These are phyloP conservation scores for Ectemnius cavifrons DNA, from an alignment of 2,888 invertebrate species.

Conservation along the genomic window DNA sequence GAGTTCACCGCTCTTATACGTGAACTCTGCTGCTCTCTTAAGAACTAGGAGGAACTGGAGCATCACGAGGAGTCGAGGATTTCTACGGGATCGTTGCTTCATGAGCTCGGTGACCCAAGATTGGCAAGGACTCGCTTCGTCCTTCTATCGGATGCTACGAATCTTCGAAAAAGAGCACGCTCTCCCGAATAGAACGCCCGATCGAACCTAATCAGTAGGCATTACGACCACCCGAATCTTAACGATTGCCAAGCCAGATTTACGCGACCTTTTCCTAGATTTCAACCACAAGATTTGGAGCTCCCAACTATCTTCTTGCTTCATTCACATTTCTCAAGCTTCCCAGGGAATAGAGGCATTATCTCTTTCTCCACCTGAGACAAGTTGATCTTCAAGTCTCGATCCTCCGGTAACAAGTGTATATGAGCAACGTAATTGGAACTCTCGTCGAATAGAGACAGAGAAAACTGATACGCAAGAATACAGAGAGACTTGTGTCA, in stretches of 20 bases:
- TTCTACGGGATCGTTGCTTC: constrained; percentile 60
- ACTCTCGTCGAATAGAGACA: not conserved
- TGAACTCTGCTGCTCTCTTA: not conserved
- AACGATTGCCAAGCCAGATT: constrained; percentile 54
- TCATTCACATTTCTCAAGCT: no score
- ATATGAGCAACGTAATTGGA: not conserved
- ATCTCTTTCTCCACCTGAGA: no score
- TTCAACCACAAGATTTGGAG: no score
- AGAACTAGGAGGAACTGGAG: constrained; percentile 20
- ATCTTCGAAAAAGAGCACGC: constrained; percentile 23
- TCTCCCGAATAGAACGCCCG: not conserved
- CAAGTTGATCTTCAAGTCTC: no score
- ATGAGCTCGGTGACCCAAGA: constrained; percentile 31
- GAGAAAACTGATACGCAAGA: not conserved
- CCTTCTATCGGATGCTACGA: constrained; percentile 40
- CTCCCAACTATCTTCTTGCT: no score
- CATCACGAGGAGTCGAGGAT: constrained; percentile 43
- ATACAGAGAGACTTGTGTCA: not conserved
- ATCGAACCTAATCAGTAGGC: constrained; percentile 52
- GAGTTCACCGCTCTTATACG: constrained; percentile 43
- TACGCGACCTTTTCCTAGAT: constrained; percentile 16
- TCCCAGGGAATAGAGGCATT: no score
- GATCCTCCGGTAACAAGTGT: no score
- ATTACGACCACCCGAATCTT: constrained; percentile 44
- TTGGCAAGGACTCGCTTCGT: constrained; percentile 18